Base-by-base conservation (phyloP, 2,113 vertebrate genomes). In the Stomatorhinus ivindoensis region DNA sequence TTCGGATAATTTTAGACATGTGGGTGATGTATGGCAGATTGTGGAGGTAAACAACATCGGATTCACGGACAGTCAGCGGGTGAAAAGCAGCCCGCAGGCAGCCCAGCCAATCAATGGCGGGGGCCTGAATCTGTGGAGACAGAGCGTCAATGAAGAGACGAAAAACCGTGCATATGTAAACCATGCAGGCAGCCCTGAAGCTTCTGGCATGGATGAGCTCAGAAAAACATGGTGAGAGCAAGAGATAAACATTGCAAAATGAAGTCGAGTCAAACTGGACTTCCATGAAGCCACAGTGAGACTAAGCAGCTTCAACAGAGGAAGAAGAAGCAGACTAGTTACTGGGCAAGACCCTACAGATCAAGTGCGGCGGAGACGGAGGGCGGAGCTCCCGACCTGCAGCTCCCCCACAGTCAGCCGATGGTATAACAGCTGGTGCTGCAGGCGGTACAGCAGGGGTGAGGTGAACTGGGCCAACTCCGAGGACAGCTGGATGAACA, bases 71-170 rank as follows among this genome's bases (percentile, higher is more conserved):
- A 50, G 92, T 90, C 90, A 96, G 91, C 0, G 96, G 95, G 46
- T 96, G 91, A 91, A 98, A 98, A 3, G 93, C 92, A 0, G 96
- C 95, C 93, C 94, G 94, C 76, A 99, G 95, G 87, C 97, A 98
- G 1, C 94, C 92, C 89, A 98, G 85, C 98, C 98, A 99, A 88
- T 98, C 96, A 73, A 99, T 96, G 84, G 95, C 94, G 53, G 98
- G 97, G 35, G 97, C 97, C 88, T 94, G 89, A 91, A 92, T 93
- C 98, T 99, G 93, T 89, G 90, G 89, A 90, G 58, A 80, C 47
- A 90, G 92, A 90, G 15, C 31, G 39, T 91, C 88, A 2, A 17
- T 35, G 55, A 85, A 53, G 82, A 53, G n/a, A 21, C 0, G 3
- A n/a, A 88, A 73, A 73, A 31, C 9, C 15, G 11, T 17, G 10